Conservation (phyloP, 2,888 invertebrate genomes). For the Arctia plantaginis region DNA sequence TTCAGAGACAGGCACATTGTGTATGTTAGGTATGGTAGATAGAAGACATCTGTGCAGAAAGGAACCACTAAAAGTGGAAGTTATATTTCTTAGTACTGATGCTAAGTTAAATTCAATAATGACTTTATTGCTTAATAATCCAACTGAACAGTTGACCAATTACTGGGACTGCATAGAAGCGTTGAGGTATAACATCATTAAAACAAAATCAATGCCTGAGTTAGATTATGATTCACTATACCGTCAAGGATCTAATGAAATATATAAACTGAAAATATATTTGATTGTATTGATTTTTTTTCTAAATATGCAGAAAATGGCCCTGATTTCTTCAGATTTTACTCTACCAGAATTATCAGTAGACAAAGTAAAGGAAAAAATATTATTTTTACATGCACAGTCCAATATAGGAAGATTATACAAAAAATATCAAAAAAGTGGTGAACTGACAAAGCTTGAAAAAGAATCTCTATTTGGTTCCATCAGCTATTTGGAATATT, state of each 20-base stretch:
- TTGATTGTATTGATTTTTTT: slow-evolving; percentile 62
- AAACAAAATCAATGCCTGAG: slow-evolving; percentile 64
- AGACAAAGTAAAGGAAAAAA: slow-evolving; percentile 67
- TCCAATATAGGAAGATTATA: slow-evolving; percentile 53
- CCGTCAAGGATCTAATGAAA: slow-evolving; percentile 55
- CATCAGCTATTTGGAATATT: slow-evolving; percentile 67
- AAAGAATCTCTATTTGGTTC: slow-evolving; percentile 60
- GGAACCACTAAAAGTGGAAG: slow-evolving; percentile 59
- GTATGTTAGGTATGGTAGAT: slow-evolving; percentile 61
- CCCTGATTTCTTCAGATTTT: slow-evolving; percentile 47
- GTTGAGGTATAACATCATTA: slow-evolving; percentile 67
- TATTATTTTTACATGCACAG: slow-evolving; percentile 65
- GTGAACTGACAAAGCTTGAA: slow-evolving; percentile 54
- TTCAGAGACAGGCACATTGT: slow-evolving; percentile 64
- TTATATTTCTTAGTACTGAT: slow-evolving; percentile 60
- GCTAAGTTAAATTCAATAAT: slow-evolving; percentile 53
- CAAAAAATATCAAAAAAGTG: slow-evolving; percentile 46
- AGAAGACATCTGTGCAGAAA: slow-evolving; percentile 67
- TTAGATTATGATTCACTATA: slow-evolving; percentile 62
- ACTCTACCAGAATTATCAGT: slow-evolving; percentile 65
- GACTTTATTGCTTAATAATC: slow-evolving; percentile 63
- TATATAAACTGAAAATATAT: slow-evolving; percentile 73
- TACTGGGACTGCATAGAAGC: slow-evolving; percentile 75
- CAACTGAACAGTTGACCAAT: slow-evolving; percentile 61
- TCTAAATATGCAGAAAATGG: slow-evolving; percentile 55